Conservation (phyloP, 2,888 invertebrate species). For the Drosophila affinis region DNA sequence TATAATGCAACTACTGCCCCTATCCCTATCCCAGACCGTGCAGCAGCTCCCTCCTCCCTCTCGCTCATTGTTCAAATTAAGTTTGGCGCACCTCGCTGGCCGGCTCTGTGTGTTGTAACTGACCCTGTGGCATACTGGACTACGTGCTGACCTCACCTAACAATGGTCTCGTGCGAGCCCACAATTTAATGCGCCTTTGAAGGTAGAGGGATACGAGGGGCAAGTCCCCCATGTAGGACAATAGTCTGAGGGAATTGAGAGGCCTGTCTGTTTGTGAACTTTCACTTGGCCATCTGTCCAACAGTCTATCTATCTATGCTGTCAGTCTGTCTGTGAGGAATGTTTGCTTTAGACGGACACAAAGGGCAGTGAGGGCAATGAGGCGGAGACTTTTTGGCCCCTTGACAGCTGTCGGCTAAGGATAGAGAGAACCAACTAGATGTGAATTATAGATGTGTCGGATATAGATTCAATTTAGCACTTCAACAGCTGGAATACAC, state of each 20-base stretch:
- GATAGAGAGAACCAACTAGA: background rate
- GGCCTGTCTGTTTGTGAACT: constrained; percentile 17
- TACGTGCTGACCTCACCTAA: constrained; percentile 41
- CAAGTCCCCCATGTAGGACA: background rate
- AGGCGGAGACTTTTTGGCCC: background rate
- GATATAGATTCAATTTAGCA: background rate
- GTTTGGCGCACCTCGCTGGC: constrained; percentile 24
- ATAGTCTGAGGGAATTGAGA: constrained; percentile 3
- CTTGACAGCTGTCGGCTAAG: constrained; percentile 29
- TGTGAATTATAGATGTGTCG: background rate
- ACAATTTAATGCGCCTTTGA: constrained; percentile 27
- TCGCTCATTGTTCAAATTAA: constrained; percentile 14
- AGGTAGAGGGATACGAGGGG: background rate
- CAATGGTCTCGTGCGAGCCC: constrained; percentile 30
- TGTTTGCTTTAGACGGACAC: constrained; percentile 30
- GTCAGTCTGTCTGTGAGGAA: constrained; percentile 16
- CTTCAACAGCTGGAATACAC: too few species aligned
- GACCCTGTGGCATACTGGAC: constrained; percentile 13
- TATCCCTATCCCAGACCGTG: background rate
- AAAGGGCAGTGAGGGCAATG: too few species aligned
- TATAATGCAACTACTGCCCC: constrained; percentile 20
- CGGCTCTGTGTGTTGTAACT: constrained; percentile 23
- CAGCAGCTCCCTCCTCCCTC: background rate
- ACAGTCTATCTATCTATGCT: constrained; percentile 12
- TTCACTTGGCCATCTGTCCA: constrained; percentile 13